These are phyloP conservation scores for Drosophila ficusphila DNA, from an alignment of 1,140 invertebrate genomes.

Conservation along the genomic window DNA sequence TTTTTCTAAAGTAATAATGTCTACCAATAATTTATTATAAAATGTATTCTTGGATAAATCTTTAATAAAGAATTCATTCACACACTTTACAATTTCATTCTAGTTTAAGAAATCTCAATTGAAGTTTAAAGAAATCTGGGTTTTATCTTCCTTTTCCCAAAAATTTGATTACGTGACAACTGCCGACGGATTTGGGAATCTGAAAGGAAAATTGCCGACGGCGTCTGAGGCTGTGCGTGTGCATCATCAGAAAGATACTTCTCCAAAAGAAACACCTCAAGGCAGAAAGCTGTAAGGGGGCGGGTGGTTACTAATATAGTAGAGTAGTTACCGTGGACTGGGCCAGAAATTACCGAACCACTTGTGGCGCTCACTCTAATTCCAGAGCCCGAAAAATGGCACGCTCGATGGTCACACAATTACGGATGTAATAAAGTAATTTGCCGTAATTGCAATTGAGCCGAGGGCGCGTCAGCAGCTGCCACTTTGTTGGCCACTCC, in stretches of 20 bases:
- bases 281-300: background rate
- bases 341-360: slow-evolving; percentile 48
- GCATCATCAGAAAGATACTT: slow-evolving; percentile 13
- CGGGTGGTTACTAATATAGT: background rate
- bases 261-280: background rate
- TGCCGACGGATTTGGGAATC: slow-evolving; percentile 51
- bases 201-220: slow-evolving; percentile 18
- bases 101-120: too few relatives aligned
- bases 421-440: slow-evolving; percentile 84
- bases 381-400: slow-evolving; percentile 75
- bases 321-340: background rate
- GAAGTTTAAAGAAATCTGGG: background rate
- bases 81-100: too few relatives aligned
- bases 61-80: too few relatives aligned
- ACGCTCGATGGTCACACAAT: slow-evolving; percentile 83
- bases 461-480: slow-evolving; percentile 51
- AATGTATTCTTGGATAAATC: too few relatives aligned
- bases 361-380: slow-evolving; percentile 73
- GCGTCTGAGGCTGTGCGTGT: slow-evolving; percentile 32
- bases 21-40: too few relatives aligned
- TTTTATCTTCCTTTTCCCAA: background rate
- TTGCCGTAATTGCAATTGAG: slow-evolving; percentile 84
- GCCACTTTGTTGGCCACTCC: slow-evolving; percentile 6
- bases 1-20: background rate
- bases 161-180: slow-evolving; percentile 1